phyloP scores from a whole-genome alignment of 2,797 vertebrate genomes.

The Lophotriccus pileatus region DNA sequence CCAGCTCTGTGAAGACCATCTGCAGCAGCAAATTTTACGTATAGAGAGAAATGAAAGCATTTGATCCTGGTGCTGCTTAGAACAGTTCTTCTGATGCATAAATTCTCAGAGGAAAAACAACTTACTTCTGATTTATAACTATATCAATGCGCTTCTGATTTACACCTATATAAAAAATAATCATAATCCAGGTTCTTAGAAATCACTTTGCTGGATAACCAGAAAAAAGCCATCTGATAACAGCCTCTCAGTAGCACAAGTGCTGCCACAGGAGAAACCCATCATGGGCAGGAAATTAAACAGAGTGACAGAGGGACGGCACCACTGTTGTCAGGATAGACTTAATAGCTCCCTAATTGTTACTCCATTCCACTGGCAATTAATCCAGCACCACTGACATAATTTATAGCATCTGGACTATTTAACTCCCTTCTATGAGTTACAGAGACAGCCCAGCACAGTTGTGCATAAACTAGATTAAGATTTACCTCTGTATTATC shows the following conservation, averaged over 20 bases:
- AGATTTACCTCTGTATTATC: background rate
- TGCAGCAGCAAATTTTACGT: background rate
- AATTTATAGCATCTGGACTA: background rate
- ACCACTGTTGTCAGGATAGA: background rate
- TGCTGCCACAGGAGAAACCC: background rate
- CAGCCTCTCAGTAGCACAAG: background rate
- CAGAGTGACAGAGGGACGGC: background rate
- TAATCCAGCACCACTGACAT: accelerated
- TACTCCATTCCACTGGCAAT: background rate
- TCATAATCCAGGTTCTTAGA: background rate
- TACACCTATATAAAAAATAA: background rate
- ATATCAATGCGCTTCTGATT: background rate
- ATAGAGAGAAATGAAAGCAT: background rate
- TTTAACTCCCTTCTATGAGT: background rate
- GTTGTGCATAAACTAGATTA: accelerated
- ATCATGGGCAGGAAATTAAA: background rate
- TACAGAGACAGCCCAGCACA: background rate
- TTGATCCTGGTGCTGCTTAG: background rate
- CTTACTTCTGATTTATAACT: background rate
- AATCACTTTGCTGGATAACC: background rate
- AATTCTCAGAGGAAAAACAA: background rate
- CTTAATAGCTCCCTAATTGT: background rate
- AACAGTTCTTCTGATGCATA: background rate
- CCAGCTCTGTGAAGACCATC: background rate
- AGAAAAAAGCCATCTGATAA: background rate